These are phyloP conservation scores for Lithosia quadra DNA, from an alignment of 2,888 invertebrate species.

Conservation along the genomic window DNA sequence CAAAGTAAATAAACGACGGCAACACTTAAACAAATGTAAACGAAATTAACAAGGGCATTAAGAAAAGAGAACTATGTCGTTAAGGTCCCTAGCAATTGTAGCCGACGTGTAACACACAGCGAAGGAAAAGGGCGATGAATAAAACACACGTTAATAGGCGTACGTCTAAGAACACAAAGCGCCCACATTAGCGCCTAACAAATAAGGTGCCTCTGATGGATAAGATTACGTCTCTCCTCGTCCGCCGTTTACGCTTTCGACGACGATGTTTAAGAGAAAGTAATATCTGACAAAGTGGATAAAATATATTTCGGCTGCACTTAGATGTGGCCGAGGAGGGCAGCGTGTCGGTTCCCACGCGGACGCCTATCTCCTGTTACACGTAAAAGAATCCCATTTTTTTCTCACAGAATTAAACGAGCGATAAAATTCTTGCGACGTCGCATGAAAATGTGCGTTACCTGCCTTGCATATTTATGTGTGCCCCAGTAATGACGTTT, in stretches of 20 bases:
- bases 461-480: conserved; percentile 87
- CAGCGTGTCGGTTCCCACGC: conserved; percentile 82
- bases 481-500: conserved; percentile 85
- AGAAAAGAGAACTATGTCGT: conserved; percentile 74
- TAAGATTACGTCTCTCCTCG: conserved; percentile 76
- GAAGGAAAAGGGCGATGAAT: conserved; percentile 77
- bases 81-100: conserved; percentile 70
- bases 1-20: conserved; percentile 58
- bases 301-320: conserved; percentile 82
- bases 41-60: conserved; percentile 73
- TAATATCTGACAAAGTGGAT: conserved; percentile 81
- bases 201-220: conserved; percentile 78
- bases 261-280: conserved; percentile 77
- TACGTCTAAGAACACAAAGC: conserved; percentile 71
- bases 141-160: conserved; percentile 79
- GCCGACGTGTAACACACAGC: conserved; percentile 67
- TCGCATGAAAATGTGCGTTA: conserved; percentile 87
- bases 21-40: conserved; percentile 70
- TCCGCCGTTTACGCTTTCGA: conserved; percentile 70
- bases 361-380: conserved; percentile 80
- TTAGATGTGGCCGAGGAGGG: conserved; percentile 73
- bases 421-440: conserved; percentile 87
- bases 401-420: conserved; percentile 85
- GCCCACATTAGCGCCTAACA: conserved; percentile 78
- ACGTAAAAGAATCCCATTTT: conserved; percentile 81